Evolutionary conservation across 2,888 invertebrate genomes (phyloP), one percentile per base, ranked within the genome.

Genomic region (Cosmopolites sordidus): DNA sequence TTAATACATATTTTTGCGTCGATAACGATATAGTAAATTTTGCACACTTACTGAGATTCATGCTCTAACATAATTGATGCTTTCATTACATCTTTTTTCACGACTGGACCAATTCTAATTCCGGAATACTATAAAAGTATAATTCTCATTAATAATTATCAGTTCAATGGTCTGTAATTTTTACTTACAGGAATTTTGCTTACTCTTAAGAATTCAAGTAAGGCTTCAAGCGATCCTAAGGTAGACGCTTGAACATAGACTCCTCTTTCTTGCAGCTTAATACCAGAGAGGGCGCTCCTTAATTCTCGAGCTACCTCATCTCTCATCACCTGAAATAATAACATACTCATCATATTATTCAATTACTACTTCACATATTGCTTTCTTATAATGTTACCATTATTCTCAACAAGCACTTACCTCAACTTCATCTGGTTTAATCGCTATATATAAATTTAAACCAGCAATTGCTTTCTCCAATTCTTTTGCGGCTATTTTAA

Each of bases 211-310:
- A 96, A 98, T 72, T 96, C 95, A 3, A 97, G 78, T 49, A 99
- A 76, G 0, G 99, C 99, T 74, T 99, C 99, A 8, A 99, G 78
- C 0, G 99, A 99, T 5, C 99, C 99, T 4, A 99, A 81, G n/a
- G 99, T 99, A 1, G 97, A 98, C 0, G 99, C 98, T 70, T 99
- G 98, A n/a, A 99, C 99, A 75, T 93, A 97, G 39, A 99, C 99
- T 40, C 99, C 99, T 58, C 92, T 82, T 62, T 91, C 92, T 30
- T 88, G 83, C 60, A 95, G 76, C 72, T 93, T 95, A 68, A 99
- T 97, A 22, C 90, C 88, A 47, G 90, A 92, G 44, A 99, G 80
- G 1, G 95, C 97, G 16, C 87, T 86, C 68, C 88, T 87, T 64
- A 99, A 75, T 69, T 95, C 94, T 47, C 82, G 82, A 0, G 92